phyloP scores from a whole-genome alignment of 2,113 vertebrate species.

The Opisthocomus hoazin region DNA sequence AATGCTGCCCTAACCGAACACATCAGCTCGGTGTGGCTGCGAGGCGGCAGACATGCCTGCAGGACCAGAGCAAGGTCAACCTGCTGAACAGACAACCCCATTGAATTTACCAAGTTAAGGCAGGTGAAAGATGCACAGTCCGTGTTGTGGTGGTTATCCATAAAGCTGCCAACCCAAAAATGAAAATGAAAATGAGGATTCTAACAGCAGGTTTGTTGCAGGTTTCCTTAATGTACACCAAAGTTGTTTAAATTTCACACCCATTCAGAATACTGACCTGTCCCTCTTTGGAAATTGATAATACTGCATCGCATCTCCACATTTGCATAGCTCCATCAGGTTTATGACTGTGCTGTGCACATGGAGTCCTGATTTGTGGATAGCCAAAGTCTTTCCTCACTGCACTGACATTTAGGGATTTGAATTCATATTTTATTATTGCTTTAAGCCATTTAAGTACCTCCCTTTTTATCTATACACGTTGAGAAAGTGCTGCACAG shows the following conservation, averaged over 20 bases:
- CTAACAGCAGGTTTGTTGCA: neutral
- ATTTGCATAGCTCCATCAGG: neutral
- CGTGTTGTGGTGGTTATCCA: rapidly evolving
- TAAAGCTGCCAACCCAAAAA: neutral
- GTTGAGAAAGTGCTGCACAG: neutral
- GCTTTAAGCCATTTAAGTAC: neutral
- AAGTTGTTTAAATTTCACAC: neutral
- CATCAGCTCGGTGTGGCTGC: neutral
- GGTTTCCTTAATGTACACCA: neutral
- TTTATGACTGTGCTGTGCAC: neutral
- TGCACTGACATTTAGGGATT: neutral
- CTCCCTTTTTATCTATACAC: neutral
- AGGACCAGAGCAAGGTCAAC: neutral
- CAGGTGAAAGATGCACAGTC: neutral
- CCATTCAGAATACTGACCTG: neutral
- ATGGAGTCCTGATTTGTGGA: neutral
- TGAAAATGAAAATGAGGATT: neutral
- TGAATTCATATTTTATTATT: neutral
- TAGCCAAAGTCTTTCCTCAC: neutral
- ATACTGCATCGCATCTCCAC: neutral
- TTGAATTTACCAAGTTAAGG: neutral
- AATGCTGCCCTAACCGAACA: neutral
- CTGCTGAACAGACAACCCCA: neutral
- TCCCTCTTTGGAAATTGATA: neutral
- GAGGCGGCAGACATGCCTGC: neutral